Evolutionary conservation across 2,113 vertebrate species (phyloP).

Genomic region (Gracilinanus agilis): DNA sequence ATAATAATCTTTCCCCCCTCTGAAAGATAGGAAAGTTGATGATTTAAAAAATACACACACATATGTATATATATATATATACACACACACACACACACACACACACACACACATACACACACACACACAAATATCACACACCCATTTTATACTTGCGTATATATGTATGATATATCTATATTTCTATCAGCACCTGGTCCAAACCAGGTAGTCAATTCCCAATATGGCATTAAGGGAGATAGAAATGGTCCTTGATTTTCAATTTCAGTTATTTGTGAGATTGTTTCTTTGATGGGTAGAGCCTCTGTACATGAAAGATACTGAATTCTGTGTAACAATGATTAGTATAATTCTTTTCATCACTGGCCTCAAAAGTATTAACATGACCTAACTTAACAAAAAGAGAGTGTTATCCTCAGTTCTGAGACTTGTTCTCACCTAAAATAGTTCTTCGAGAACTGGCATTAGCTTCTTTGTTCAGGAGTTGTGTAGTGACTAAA

Average conservation of each 20-base stretch:
- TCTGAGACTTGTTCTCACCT: not conserved
- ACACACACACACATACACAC: too few species aligned
- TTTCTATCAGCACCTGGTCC: not conserved
- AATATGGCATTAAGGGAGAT: not conserved
- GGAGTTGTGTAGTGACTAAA: not conserved
- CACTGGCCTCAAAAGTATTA: not conserved
- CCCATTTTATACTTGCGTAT: too few species aligned
- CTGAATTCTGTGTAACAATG: not conserved
- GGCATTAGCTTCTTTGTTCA: not conserved
- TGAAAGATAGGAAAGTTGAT: not conserved
- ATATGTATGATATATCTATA: not conserved
- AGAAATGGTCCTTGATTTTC: not conserved
- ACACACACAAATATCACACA: too few species aligned
- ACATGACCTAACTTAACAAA: not conserved
- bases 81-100: not conserved
- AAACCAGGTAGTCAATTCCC: not conserved
- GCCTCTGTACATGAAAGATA: not conserved
- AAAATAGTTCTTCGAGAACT: not conserved
- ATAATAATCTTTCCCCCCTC: not conserved
- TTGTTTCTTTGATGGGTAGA: not conserved
- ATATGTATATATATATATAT: not conserved
- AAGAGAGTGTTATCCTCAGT: not conserved
- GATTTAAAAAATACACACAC: constrained; percentile 10
- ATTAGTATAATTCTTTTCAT: not conserved
- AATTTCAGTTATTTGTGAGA: not conserved